These are phyloP conservation scores for Crypturellus undulatus DNA, from an alignment of 2,113 vertebrate genomes.

Conservation along the genomic window DNA sequence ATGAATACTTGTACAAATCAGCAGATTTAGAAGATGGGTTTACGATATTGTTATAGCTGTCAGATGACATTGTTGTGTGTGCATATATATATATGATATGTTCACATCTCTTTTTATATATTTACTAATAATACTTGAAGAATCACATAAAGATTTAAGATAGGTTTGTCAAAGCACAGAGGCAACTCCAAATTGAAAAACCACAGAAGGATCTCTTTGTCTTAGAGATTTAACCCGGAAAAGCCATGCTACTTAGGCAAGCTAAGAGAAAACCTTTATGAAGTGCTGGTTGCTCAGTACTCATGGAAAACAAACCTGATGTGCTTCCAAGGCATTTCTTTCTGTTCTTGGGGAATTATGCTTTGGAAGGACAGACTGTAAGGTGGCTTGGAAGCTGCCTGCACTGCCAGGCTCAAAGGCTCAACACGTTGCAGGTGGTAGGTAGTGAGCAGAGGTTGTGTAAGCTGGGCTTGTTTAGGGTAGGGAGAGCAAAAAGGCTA, in stretches of 20 bases:
- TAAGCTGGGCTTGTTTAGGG: neutral
- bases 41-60: neutral
- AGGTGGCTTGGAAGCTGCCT: neutral
- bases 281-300: neutral
- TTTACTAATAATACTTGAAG: neutral
- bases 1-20: neutral
- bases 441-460: neutral
- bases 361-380: neutral
- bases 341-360: neutral
- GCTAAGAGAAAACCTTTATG: neutral
- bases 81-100: neutral
- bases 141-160: neutral
- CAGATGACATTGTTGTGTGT: rapidly evolving
- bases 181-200: neutral
- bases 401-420: neutral
- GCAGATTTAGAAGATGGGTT: neutral
- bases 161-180: neutral
- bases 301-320: neutral
- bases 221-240: neutral
- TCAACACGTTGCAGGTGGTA: neutral
- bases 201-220: neutral
- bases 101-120: neutral
- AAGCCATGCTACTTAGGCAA: neutral
- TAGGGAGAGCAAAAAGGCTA: neutral
- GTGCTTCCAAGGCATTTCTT: neutral